Evolutionary conservation across 1,140 invertebrate species (phyloP).

Genomic region (Scaptomyza hsui): DNA sequence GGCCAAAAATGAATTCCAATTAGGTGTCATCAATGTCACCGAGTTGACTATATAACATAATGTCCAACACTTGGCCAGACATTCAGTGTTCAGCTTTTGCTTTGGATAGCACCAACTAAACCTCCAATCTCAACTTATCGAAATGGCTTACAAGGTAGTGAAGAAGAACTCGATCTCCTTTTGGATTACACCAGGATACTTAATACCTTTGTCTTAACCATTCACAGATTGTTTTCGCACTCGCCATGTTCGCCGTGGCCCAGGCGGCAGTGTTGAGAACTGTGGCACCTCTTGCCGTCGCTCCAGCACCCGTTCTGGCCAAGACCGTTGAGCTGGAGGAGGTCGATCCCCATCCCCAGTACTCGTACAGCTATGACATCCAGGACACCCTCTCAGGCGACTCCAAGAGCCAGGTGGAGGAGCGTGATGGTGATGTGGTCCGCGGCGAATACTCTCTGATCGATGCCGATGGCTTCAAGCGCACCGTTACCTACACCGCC

Average conservation of each 20-base stretch:
- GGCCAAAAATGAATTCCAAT: conserved; percentile 75
- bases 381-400: conserved; percentile 86
- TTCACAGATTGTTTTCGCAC: conserved; percentile 57
- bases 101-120: conserved; percentile 44
- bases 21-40: conserved; percentile 76
- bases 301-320: conserved; percentile 60
- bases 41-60: conserved; percentile 64
- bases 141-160: conserved; percentile 73
- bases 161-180: background rate
- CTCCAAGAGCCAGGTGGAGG: conserved; percentile 86
- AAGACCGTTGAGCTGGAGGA: conserved; percentile 72
- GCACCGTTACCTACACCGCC: conserved; percentile 83
- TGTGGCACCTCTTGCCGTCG: conserved; percentile 62
- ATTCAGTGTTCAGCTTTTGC: conserved; percentile 71
- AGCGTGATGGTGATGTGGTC: conserved; percentile 86
- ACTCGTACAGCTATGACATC: conserved; percentile 84
- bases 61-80: conserved; percentile 45
- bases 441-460: conserved; percentile 74
- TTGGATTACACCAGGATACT: conserved; percentile 18
- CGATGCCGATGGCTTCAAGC: conserved; percentile 76
- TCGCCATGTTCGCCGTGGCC: conserved; percentile 52
- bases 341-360: conserved; percentile 84
- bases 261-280: conserved; percentile 62
- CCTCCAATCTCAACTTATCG: conserved; percentile 25
- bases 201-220: conserved; percentile 4